Evolutionary conservation across 2,888 invertebrate species (phyloP), one percentile per base, ranked within the genome.

Genomic region (Pasiphila rectangulata): DNA sequence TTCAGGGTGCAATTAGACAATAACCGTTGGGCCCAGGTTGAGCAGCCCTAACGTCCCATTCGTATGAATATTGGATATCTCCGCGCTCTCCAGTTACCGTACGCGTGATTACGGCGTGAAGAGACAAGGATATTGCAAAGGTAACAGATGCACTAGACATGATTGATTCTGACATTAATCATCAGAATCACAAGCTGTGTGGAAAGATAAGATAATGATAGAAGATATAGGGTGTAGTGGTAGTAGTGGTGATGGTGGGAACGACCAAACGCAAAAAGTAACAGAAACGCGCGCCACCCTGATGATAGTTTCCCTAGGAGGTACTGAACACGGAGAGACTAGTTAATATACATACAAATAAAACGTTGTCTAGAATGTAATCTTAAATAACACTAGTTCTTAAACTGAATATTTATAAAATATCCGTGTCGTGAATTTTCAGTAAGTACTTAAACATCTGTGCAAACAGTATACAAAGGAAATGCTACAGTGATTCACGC

Each of bases 21-120:
- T 19, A 7, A 2, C 30, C 9, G 17, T 16, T n/a, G n/a, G 17
- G 5, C 9, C n/a, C 17, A 17, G 10, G 32, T 9, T 3, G 2
- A 20, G 52, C 53, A 49, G 29, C 51, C 46, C 54, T 54, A 20
- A 7, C 23, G n/a, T 19, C 43, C 46, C 51, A 32, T 55, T 54
- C 49, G 43, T 43, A 51, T 57, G 55, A 60, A 60, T 64, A 67
- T 67, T 63, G 45, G 49, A 62, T 66, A 59, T 55, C 59, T 54
- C 46, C 27, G 2, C 47, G 44, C 57, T 59, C 60, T 54, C 49
- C 46, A 40, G 51, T 43, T 35, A 27, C 44, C 40, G 42, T 36
- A 37, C 42, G 23, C 25, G 40, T 30, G 25, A 32, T 40, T 19
- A 45, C 32, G 24, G 35, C 45, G 37, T 50, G 40, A 50, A 36